phyloP scores from a whole-genome alignment of 2,888 invertebrate species.

The Parascotia fuliginaria region DNA sequence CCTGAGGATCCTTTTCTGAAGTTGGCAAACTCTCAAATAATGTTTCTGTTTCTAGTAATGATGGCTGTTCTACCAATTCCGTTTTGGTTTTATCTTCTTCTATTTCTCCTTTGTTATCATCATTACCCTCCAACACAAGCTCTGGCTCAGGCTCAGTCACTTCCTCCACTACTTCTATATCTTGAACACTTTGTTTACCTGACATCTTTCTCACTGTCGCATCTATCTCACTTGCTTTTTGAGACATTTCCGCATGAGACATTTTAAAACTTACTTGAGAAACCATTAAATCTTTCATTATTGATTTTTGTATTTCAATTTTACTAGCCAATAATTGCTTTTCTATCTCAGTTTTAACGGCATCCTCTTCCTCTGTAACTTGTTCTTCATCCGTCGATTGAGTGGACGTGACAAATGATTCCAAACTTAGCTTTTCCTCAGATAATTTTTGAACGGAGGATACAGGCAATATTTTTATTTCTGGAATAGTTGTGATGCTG shows the following conservation, averaged over 20 bases:
- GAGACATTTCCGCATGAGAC: background rate
- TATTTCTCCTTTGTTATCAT: background rate
- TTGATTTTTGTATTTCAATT: constrained; percentile 27
- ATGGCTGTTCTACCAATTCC: background rate
- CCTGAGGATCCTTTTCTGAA: background rate
- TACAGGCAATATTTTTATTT: constrained; percentile 25
- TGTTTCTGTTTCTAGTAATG: background rate
- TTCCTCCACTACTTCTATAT: constrained; percentile 4
- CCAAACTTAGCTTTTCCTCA: constrained; percentile 12
- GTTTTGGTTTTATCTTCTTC: constrained; percentile 2
- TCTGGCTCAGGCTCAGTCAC: constrained; percentile 1
- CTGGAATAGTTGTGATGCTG: constrained; percentile 35
- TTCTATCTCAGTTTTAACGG: constrained; percentile 8
- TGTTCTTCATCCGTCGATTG: constrained; percentile 1
- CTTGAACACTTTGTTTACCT: constrained; percentile 1
- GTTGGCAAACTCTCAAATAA: background rate
- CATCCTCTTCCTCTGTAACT: constrained; percentile 6
- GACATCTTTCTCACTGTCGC: constrained; percentile 5
- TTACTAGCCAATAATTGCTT: constrained; percentile 33
- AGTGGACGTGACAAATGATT: constrained; percentile 20
- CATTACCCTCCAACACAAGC: background rate
- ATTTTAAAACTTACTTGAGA: constrained; percentile 1
- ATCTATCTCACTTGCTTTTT: background rate
- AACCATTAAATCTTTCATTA: constrained; percentile 20
- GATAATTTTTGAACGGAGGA: background rate